Conservation (phyloP, 2,113 vertebrate genomes). For the Oryzias melastigma region DNA sequence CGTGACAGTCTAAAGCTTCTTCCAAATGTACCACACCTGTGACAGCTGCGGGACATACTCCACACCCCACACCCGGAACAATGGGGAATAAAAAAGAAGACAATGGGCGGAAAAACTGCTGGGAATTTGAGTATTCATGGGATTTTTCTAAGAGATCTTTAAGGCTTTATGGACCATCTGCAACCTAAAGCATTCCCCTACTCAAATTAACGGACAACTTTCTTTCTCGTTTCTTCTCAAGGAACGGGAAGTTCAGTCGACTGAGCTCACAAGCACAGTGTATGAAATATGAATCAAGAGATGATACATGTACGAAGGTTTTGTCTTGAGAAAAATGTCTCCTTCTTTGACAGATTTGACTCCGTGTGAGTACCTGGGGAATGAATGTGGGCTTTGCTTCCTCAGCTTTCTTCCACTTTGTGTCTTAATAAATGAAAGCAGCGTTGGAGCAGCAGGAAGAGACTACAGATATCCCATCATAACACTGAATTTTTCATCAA, state of each 20-base stretch:
- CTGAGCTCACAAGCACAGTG: constrained; percentile 40
- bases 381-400: constrained; percentile 31
- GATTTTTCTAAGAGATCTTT: constrained; percentile 1
- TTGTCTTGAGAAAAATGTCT: constrained; percentile 39
- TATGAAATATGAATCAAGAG: constrained; percentile 62
- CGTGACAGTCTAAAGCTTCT: too few relatives aligned
- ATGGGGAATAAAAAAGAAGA: too few relatives aligned
- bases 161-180: background rate
- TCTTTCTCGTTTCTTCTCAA: constrained; percentile 46
- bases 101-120: background rate
- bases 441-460: constrained; percentile 37
- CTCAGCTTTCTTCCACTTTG: constrained; percentile 31
- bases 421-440: constrained; percentile 59
- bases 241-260: constrained; percentile 52
- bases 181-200: constrained; percentile 2
- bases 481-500: constrained; percentile 65
- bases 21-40: too few relatives aligned
- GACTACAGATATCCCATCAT: constrained; percentile 41
- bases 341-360: constrained; percentile 36
- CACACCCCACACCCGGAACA: too few relatives aligned
- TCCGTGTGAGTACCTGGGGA: constrained; percentile 41
- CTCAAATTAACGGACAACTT: constrained; percentile 51
- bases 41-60: too few relatives aligned
- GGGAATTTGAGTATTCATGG: constrained; percentile 2
- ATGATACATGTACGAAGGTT: constrained; percentile 44